phyloP scores from a whole-genome alignment of 2,797 vertebrate species.

The Gobio occitaniae region DNA sequence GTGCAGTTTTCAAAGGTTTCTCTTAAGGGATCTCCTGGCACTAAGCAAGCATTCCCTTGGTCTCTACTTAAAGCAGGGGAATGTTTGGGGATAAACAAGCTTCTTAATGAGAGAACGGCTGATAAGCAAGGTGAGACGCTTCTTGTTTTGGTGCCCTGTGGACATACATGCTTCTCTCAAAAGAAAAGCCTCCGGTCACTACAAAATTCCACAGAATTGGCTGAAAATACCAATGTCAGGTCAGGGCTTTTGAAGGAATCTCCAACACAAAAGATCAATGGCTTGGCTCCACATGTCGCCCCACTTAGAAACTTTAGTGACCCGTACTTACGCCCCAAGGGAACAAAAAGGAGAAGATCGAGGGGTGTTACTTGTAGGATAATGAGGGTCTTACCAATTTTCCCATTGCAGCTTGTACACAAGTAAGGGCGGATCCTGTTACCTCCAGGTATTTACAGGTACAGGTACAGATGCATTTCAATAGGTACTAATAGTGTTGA shows the following conservation, averaged over 20 bases:
- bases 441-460: conserved; percentile 33
- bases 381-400: conserved; percentile 45
- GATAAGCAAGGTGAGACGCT: conserved; percentile 54
- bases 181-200: conserved; percentile 38
- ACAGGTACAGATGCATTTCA: conserved; percentile 50
- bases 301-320: conserved; percentile 61
- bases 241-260: conserved; percentile 62
- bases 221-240: conserved; percentile 61
- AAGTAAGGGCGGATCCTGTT: conserved; percentile 36
- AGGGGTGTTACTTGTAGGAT: conserved; percentile 34
- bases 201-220: conserved; percentile 47
- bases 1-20: conserved; percentile 43
- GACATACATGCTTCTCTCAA: conserved; percentile 40
- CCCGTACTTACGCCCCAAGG: conserved; percentile 56
- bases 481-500: neutral
- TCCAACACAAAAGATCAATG: conserved; percentile 68
- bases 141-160: conserved; percentile 30
- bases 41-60: conserved; percentile 53
- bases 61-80: conserved; percentile 36
- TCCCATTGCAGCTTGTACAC: conserved; percentile 46
- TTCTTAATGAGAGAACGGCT: conserved; percentile 50
- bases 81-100: conserved; percentile 65
- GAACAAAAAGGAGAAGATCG: conserved; percentile 38
- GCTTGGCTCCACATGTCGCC: conserved; percentile 67
- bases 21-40: conserved; percentile 27